Base-by-base conservation (phyloP, 2,113 vertebrate genomes). In the Holacanthus passer region DNA sequence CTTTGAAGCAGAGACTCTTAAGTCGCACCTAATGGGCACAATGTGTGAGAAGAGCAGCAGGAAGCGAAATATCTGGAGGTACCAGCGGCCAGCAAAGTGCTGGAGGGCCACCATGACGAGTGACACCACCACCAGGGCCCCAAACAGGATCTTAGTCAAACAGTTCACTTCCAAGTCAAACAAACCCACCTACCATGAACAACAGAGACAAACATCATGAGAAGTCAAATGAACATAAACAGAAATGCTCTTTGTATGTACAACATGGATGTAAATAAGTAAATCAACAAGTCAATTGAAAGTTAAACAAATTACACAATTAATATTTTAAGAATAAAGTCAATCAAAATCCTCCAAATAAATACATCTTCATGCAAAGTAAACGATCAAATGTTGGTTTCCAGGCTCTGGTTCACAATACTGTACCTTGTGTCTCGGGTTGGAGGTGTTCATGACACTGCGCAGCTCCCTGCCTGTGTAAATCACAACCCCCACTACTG, bases 121-220 rank as follows among this genome's bases (percentile, higher is more conserved):
- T 0, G 98, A 99, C 60, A 99, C 97, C 73, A 98, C 97, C 79
- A 99, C 96, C 47, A 99, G 90, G 0, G 98, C 98, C 1, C 95
- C 97, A 13, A 99, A 99, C 1, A 99, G 95, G 91, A 99, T 99
- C 95, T 99, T 99, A 0, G 97, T 99, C 80, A 99, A 94, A 76
- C 98, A 98, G 93, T 99, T 99, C 88, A 99, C 98, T 70, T 99
- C 98, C 94, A 99, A 86, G 92, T 99, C 98, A 87, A 99, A 98
- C 59, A 99, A 94, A 19, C 98, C 98, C 4, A 99, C 98, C 98
- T 99, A n/a, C 24, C 37, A 79, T 37, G 41, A 45, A 20, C 43
- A 45, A 79, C 32, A 85, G 19, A 55, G 17, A 43, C n/a, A 70
- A 56, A 67, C 2, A 19, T 29, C 10, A 31, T 19, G 5, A 37